These are phyloP conservation scores for Epizoanthus ramosus DNA, from an alignment of 92 coral and sea anemone species.

Conservation along the genomic window DNA sequence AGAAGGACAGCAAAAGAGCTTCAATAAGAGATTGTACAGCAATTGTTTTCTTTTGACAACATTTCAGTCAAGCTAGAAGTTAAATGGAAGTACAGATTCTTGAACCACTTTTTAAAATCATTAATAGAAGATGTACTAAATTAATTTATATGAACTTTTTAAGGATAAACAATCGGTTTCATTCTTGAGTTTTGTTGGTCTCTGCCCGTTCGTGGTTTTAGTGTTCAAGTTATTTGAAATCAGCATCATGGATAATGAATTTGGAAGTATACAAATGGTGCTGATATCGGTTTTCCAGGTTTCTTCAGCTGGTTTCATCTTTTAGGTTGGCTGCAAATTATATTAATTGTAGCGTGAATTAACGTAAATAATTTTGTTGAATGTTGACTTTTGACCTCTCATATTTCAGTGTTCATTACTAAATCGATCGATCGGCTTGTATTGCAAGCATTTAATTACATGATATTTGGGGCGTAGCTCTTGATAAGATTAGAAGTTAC, in stretches of 20 bases:
- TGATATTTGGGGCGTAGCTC: neutral
- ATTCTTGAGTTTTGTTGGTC: neutral
- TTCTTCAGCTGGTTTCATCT: constrained; percentile 1
- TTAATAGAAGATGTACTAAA: neutral
- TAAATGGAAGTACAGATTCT: too few species aligned
- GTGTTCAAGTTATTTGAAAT: constrained; percentile 2
- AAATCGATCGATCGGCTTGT: constrained; percentile 24
- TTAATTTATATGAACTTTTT: neutral
- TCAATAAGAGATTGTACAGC: neutral
- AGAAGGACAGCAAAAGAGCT: neutral
- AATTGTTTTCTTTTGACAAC: neutral
- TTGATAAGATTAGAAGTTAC: neutral
- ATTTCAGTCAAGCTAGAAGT: too few species aligned
- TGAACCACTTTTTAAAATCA: neutral
- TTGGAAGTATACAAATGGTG: neutral
- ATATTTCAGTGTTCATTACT: constrained; percentile 28
- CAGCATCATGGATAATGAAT: neutral
- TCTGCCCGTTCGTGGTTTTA: neutral
- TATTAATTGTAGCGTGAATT: neutral
- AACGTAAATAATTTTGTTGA: constrained; percentile 24
- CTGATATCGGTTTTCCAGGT: neutral
- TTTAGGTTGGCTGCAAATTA: neutral
- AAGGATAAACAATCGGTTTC: neutral
- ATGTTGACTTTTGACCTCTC: constrained; percentile 32
- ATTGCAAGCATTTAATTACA: neutral